Evolutionary conservation across 2,797 vertebrate genomes (phyloP).

Genomic region (Ctenopoma kingsleyae): DNA sequence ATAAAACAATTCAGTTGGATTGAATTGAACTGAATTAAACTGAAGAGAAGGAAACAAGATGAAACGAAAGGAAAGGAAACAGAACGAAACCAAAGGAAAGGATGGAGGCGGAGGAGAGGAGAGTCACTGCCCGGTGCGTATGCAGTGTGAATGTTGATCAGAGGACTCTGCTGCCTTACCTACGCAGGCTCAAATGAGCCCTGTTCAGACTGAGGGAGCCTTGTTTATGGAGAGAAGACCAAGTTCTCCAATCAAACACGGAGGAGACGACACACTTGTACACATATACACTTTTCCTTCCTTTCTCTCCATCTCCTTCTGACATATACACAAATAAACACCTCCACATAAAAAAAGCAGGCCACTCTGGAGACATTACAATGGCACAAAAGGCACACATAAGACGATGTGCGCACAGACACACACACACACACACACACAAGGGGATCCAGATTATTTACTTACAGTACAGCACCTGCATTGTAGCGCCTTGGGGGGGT

Average conservation of each 20-base stretch:
- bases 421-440: conserved; percentile 11
- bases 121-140: conserved; percentile 34
- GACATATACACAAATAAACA: conserved; percentile 28
- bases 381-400: conserved; percentile 48
- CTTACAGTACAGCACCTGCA: conserved; percentile 66
- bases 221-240: conserved; percentile 70
- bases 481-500: conserved; percentile 44
- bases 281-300: conserved; percentile 2
- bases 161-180: conserved; percentile 51
- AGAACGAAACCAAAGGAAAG: neutral
- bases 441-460: conserved; percentile 65
- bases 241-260: conserved; percentile 69
- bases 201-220: conserved; percentile 69
- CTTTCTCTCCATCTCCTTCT: neutral
- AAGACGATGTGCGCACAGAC: conserved; percentile 36
- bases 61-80: neutral
- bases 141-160: conserved; percentile 69
- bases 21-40: conserved; percentile 52
- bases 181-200: conserved; percentile 48
- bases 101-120: conserved; percentile 4
- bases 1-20: conserved; percentile 52
- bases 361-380: conserved; percentile 60
- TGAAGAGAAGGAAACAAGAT: conserved; percentile 8
- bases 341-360: conserved; percentile 32
- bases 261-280: conserved; percentile 45